These are phyloP conservation scores for Hormaphis cornu DNA, from an alignment of 1,140 invertebrate genomes.

Conservation along the genomic window DNA sequence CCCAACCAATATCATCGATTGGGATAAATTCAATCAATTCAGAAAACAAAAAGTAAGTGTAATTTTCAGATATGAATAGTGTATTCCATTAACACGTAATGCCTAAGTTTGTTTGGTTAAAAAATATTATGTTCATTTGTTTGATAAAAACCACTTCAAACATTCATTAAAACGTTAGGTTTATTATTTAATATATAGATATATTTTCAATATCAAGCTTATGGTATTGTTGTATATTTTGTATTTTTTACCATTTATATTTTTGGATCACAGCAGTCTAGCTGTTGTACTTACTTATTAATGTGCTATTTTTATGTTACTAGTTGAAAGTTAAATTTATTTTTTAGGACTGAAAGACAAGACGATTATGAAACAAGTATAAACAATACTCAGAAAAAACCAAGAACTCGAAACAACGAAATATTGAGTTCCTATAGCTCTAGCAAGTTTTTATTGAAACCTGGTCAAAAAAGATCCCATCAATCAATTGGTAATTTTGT, in stretches of 20 bases:
- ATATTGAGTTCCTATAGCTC: constrained; percentile 18
- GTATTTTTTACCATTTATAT: too few relatives aligned
- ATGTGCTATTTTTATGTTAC: neutral
- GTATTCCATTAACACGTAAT: too few relatives aligned
- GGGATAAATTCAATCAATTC: neutral
- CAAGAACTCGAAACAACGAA: constrained; percentile 11
- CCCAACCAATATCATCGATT: neutral
- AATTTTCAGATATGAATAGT: neutral
- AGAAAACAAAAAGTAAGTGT: constrained; percentile 4
- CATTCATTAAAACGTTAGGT: too few relatives aligned
- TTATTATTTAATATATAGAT: too few relatives aligned
- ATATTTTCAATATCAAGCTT: too few relatives aligned
- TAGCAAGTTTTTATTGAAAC: constrained; percentile 1
- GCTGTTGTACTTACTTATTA: neutral
- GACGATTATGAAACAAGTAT: neutral
- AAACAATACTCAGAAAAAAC: neutral
- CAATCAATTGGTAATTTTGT: neutral
- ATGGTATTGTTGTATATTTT: too few relatives aligned
- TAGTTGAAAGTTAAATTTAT: too few relatives aligned
- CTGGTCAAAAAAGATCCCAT: constrained; percentile 14
- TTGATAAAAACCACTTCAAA: too few relatives aligned
- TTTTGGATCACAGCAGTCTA: too few relatives aligned
- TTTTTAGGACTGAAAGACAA: constrained; percentile 10
- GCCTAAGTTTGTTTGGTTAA: too few relatives aligned
- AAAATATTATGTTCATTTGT: too few relatives aligned